Base-by-base conservation (phyloP, 2,113 vertebrate species). In the Australoheros scitulus region DNA sequence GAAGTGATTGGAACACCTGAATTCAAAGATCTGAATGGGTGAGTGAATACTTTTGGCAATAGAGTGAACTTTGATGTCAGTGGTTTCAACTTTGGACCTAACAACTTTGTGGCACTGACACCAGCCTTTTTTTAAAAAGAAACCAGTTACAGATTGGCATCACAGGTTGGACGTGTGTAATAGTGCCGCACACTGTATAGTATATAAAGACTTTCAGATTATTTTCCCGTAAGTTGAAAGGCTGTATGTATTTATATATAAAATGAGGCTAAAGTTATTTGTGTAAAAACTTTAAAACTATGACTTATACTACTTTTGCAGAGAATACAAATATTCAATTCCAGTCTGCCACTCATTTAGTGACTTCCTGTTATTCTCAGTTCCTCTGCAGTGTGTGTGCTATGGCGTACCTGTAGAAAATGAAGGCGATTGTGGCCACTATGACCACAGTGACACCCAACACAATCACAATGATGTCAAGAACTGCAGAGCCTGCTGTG, bases 401-500 rank as follows among this genome's bases (percentile, higher is more conserved):
- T 43, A n/a, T 0, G 2, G 13, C 47, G 11, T 36, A 86, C 96
- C 95, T 94, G 92, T 95, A 96, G 88, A 96, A 96, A 83, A 95
- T 92, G 77, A 96, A 94, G 38, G 96, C 95, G 5, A 95, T 91
- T 70, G 78, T 94, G 36, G 93, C 92, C 80, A 96, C 93, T 20
- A 96, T 87, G 4, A 94, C 92, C 47, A 94, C 92, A 1, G 80
- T 89, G 3, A 94, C 87, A 1, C 61, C 82, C 91, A 96, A 64
- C 68, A 92, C 82, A 7, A 90, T 92, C 36, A 95, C 80, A 6
- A 93, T 65, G 76, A 93, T 76, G 52, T 91, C 0, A 3, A 63
- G 6, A 18, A 2, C 0, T 0, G 2, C 1, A 3, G 13, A 2
- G 5, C 3, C 93, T 94, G 38, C 38, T 9, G 24, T 14, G 1